A percentile compares a stretch with the other conserved stretches of the same genome.
Conservation (phyloP, 2,797 vertebrate species). For the Sciurus carolinensis region DNA sequence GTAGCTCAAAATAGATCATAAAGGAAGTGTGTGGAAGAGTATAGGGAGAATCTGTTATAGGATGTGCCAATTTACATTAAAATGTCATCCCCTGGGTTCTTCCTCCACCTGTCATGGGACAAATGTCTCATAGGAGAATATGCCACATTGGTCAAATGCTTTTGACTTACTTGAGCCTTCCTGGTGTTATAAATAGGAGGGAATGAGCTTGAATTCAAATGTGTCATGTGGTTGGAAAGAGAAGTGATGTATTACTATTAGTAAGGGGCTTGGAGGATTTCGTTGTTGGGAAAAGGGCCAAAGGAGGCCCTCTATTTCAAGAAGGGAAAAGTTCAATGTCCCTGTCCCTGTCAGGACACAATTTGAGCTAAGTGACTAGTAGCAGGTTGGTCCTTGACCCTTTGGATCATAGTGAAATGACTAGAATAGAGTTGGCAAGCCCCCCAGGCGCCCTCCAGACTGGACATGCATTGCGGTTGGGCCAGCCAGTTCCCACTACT, state of each 20-base stretch:
- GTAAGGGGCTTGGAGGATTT: not conserved
- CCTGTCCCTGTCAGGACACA: conserved; percentile 39
- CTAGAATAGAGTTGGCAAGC: conserved; percentile 40
- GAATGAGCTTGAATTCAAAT: conserved; percentile 64
- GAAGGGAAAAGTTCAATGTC: conserved; percentile 16
- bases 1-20: conserved; percentile 1
- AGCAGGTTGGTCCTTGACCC: not conserved
- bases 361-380: conserved; percentile 50
- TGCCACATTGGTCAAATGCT: conserved; percentile 53
- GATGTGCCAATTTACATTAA: conserved; percentile 40
- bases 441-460: not conserved
- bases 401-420: not conserved
- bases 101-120: not conserved
- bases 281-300: conserved; percentile 38
- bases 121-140: conserved; percentile 62
- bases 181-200: conserved; percentile 66
- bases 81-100: not conserved
- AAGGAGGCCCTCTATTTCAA: conserved; percentile 51
- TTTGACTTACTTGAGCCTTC: conserved; percentile 54
- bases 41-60: conserved; percentile 12
- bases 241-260: conserved; percentile 20
- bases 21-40: not conserved
- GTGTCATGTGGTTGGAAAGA: conserved; percentile 29
- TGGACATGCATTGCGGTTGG: not conserved
- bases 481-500: not conserved